phyloP scores from a whole-genome alignment of 1,140 invertebrate genomes.

The Apis cerana region DNA sequence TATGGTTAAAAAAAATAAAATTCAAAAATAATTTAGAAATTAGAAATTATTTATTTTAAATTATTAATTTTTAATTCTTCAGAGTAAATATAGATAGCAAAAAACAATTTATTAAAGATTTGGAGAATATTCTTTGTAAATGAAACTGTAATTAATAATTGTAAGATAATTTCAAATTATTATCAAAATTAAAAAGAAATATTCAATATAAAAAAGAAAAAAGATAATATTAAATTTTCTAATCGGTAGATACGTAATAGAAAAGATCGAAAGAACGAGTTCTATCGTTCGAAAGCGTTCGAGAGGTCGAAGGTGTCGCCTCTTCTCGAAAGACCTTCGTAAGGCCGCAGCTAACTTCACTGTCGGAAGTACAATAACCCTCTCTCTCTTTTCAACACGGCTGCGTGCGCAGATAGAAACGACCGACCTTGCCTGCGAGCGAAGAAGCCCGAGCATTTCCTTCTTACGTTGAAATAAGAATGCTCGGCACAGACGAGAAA shows the following conservation, averaged over 20 bases:
- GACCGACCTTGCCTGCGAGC: slow-evolving; percentile 75
- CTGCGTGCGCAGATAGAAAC: slow-evolving; percentile 31
- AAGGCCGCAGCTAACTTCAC: slow-evolving; percentile 27
- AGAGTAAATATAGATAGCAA: too few species aligned
- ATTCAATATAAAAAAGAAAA: too few species aligned
- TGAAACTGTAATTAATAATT: too few species aligned
- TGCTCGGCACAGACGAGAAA: slow-evolving; percentile 78
- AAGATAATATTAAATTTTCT: too few species aligned
- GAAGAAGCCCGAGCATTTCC: slow-evolving; percentile 73
- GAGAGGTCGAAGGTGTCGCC: slow-evolving; percentile 11
- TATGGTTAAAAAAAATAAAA: too few species aligned
- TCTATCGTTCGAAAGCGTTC: neutral
- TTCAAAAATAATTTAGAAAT: too few species aligned
- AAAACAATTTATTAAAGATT: too few species aligned
- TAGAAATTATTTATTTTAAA: too few species aligned
- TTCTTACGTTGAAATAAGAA: slow-evolving; percentile 72
- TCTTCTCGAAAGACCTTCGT: slow-evolving; percentile 24
- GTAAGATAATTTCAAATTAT: too few species aligned
- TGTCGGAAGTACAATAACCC: slow-evolving; percentile 12
- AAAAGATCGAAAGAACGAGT: neutral
- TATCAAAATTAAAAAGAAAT: too few species aligned
- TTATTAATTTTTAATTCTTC: too few species aligned
- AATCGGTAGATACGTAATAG: neutral
- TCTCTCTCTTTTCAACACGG: neutral
- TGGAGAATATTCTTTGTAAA: too few species aligned